Evolutionary conservation across 2,888 invertebrate species (phyloP).

Genomic region (Drosophila recens): DNA sequence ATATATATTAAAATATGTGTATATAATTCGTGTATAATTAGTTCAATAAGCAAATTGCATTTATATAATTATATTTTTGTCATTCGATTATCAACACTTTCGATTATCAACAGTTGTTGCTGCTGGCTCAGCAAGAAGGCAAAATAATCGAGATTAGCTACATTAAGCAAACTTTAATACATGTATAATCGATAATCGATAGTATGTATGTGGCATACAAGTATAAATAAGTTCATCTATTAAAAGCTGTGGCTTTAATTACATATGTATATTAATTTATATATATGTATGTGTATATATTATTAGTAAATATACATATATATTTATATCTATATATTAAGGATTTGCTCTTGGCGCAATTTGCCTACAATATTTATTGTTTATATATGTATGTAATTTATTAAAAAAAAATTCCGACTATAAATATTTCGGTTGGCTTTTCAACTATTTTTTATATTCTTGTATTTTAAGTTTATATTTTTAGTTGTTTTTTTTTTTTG

Average conservation of each 20-base stretch:
- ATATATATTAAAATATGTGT: conserved; percentile 2
- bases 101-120: conserved; percentile 57
- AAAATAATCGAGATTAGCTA: conserved; percentile 45
- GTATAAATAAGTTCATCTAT: conserved; percentile 14
- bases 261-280: conserved; percentile 14
- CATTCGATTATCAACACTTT: conserved; percentile 55
- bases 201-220: conserved; percentile 19
- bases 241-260: conserved; percentile 43
- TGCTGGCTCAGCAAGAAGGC: conserved; percentile 42
- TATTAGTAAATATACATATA: not conserved
- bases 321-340: conserved; percentile 10
- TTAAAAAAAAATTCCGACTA: conserved; percentile 48
- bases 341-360: conserved; percentile 29
- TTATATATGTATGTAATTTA: conserved; percentile 21
- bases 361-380: conserved; percentile 16
- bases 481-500: conserved; percentile 9
- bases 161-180: conserved; percentile 19
- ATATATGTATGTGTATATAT: conserved; percentile 8
- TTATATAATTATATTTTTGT: conserved; percentile 10
- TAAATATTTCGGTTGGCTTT: conserved; percentile 42
- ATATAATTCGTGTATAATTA: conserved; percentile 22
- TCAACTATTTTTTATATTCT: conserved; percentile 6
- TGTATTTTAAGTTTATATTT: conserved; percentile 14
- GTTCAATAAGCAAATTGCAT: conserved; percentile 33
- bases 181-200: conserved; percentile 3